phyloP scores from a whole-genome alignment of 2,888 invertebrate genomes.

The Drosophila glabriapex region DNA sequence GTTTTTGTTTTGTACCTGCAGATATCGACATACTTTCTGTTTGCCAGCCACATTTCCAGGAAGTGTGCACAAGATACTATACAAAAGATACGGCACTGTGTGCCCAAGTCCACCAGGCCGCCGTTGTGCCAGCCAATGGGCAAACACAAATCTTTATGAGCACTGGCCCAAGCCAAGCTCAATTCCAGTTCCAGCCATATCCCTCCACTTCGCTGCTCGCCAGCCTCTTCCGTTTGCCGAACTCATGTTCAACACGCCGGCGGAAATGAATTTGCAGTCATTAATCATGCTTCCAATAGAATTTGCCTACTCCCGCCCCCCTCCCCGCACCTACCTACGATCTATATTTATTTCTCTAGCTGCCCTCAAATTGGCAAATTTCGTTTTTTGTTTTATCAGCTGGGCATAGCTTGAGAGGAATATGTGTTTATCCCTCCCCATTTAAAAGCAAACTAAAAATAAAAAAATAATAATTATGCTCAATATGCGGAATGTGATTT shows the following conservation, averaged over 20 bases:
- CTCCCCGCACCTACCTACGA: neutral
- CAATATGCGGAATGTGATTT: neutral
- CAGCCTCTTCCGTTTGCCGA: constrained; percentile 8
- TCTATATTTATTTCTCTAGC: constrained; percentile 12
- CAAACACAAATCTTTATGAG: constrained; percentile 60
- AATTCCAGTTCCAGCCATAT: neutral
- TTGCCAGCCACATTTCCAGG: constrained; percentile 69
- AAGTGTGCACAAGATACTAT: constrained; percentile 68
- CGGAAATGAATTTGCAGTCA: constrained; percentile 80
- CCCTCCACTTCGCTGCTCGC: neutral
- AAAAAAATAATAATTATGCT: neutral
- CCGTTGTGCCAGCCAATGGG: constrained; percentile 37
- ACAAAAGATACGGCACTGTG: constrained; percentile 50
- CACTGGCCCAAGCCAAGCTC: constrained; percentile 21
- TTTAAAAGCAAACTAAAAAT: neutral
- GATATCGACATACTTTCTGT: constrained; percentile 54
- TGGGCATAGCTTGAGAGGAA: neutral
- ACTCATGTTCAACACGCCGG: constrained; percentile 33
- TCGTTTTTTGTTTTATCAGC: neutral
- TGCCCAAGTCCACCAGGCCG: constrained; percentile 15
- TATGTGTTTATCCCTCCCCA: neutral
- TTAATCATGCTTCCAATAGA: constrained; percentile 80
- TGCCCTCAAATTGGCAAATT: constrained; percentile 1
- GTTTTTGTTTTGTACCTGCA: constrained; percentile 57
- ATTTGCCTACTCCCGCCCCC: constrained; percentile 36